Evolutionary conservation across 2,888 invertebrate species (phyloP), one percentile per base, ranked within the genome.

Genomic region (Chaetogeoica ovagalla): DNA sequence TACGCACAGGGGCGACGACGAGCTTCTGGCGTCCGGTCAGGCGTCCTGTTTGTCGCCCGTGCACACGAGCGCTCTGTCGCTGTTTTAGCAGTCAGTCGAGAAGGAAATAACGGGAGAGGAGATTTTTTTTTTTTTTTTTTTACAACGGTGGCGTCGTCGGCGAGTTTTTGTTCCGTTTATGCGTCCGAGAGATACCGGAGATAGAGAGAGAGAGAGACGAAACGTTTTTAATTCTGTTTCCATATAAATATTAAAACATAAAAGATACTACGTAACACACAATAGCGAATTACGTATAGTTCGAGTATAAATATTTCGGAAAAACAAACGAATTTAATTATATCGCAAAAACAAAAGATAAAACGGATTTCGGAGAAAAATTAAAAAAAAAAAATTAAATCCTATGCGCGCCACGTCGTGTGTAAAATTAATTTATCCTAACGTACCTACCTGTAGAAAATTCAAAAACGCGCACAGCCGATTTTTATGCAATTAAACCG

Each of bases 11-110:
- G 23, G 66, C 19, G 66, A 57, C 57, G 66, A 75, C 75, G 66
- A 66, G 75, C 75, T 66, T 59, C 75, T 57, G 75, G 75, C 66
- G 75, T 75, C 75, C 75, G 75, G 75, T 75, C 66, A 75, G 66
- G 75, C 75, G 43, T 75, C 57, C 75, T 21, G 75, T 75, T 75
- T 75, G 75, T 75, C 75, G 75, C 75, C 75, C 75, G 11, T 6
- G 60, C 43, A 65, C 52, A n/a, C n/a, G n/a, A n/a, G 15, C 63
- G 30, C 30, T 30, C 30, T 43, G 75, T 57, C 66, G 65, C 21
- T 72, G 43, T 71, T 48, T 60, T 43, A n/a, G 7, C 30, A n/a
- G 8, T n/a, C 43, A 7, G 8, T 65, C 30, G 2, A 4, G 2
- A 4, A 30, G 4, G 30, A 4, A 30, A 30, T 1, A 4, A 30